A percentile compares a stretch with the other conserved stretches of the same genome.
phyloP scores from a whole-genome alignment of 2,797 vertebrate genomes.

The Melanotaenia boesemani region DNA sequence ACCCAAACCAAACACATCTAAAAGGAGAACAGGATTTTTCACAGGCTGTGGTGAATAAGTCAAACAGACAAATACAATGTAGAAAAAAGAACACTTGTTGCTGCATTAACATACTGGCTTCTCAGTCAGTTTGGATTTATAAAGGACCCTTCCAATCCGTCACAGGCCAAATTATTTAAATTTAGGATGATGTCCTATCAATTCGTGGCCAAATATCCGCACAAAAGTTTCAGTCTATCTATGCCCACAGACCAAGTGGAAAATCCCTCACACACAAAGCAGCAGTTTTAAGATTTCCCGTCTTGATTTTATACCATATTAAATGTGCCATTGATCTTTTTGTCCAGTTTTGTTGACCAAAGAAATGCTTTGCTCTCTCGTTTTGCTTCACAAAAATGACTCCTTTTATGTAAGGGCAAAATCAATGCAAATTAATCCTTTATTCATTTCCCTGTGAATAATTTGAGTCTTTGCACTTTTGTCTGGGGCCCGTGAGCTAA shows the following conservation, averaged over 20 bases:
- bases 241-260: conserved; percentile 70
- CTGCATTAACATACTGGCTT: conserved; percentile 71
- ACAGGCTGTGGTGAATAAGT: conserved; percentile 73
- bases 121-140: conserved; percentile 74
- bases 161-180: conserved; percentile 78
- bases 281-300: conserved; percentile 73
- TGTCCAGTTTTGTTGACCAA: conserved; percentile 75
- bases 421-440: conserved; percentile 89
- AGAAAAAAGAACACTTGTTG: conserved; percentile 76
- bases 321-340: conserved; percentile 81
- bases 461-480: conserved; percentile 83
- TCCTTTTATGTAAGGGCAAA: conserved; percentile 80
- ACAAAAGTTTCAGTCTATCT: conserved; percentile 72
- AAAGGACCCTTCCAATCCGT: conserved; percentile 67
- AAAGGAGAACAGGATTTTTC: conserved; percentile 78
- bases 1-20: conserved; percentile 71
- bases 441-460: conserved; percentile 86
- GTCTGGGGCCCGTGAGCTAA: conserved; percentile 77
- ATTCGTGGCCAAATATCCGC: conserved; percentile 69
- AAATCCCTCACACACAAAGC: conserved; percentile 81
- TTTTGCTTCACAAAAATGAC: conserved; percentile 73
- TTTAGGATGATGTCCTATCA: conserved; percentile 69
- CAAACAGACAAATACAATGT: conserved; percentile 71
- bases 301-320: conserved; percentile 73
- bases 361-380: conserved; percentile 71